A percentile compares a stretch with the other conserved stretches of the same genome.
Evolutionary conservation across 2,113 vertebrate genomes (phyloP).

Genomic region (Bos indicus): DNA sequence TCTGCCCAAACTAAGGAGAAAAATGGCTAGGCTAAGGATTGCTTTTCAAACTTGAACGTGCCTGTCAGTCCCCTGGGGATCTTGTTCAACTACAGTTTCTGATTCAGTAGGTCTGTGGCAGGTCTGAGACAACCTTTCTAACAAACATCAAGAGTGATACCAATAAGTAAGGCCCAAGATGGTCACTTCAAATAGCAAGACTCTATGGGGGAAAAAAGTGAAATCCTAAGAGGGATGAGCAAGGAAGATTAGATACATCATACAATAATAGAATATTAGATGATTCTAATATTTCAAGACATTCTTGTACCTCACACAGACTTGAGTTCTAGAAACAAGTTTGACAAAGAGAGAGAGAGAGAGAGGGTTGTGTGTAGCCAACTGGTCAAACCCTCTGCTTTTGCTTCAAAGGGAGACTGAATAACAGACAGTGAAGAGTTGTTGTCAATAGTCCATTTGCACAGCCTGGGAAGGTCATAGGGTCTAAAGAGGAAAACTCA

Average conservation of each 20-base stretch:
- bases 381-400: neutral
- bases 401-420: neutral
- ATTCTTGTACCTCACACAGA: neutral
- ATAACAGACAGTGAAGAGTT: neutral
- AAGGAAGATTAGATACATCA: neutral
- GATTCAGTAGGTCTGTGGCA: neutral
- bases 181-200: neutral
- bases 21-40: neutral
- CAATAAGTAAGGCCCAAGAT: neutral
- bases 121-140: neutral
- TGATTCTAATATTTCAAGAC: neutral
- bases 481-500: neutral
- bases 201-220: neutral
- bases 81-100: neutral
- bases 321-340: neutral
- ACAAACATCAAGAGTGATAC: neutral
- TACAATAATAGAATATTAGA: neutral
- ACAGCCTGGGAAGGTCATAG: neutral
- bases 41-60: neutral
- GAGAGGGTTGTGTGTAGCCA: neutral
- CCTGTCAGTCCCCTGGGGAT: rapidly evolving
- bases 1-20: neutral
- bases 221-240: neutral
- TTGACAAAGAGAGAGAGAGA: neutral
- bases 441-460: neutral